Base-by-base conservation (phyloP, 2,888 invertebrate genomes). In the Toxonevra muliebris region DNA sequence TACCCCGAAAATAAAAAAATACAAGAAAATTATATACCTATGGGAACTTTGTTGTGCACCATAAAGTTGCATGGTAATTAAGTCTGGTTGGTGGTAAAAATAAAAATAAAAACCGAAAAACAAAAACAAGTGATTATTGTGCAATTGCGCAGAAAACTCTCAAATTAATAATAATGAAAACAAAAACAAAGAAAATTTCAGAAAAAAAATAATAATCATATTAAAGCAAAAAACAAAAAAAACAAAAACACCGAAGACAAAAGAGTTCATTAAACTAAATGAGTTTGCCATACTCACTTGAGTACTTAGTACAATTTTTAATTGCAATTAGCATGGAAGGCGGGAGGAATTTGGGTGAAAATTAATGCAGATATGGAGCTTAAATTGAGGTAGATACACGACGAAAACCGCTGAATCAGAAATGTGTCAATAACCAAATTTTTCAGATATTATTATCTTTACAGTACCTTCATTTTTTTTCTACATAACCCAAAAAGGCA, bases 261-360 rank as follows among this genome's bases (percentile, higher is more conserved):
- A 60, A 60, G 48, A 48, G 60, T 60, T 60, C 60, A 60, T 60
- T 60, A 60, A 60, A 60, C 60, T n/a, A n/a, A 60, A 60, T 60
- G 48, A 48, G 19, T 42, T 48, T 45, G 60, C 60, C 48, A 60
- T 17, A 59, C 41, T 30, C 30, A 30, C 30, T 30, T 7, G 7
- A 30, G 30, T 30, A 30, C 30, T 30, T 30, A 30, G 30, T 30
- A 30, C 7, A 7, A 30, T 30, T 30, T n/a, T 30, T 30, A 30
- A 30, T 30, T 30, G 30, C 30, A 7, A 30, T 30, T 30, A 7
- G 30, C 30, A 4, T 30, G 30, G 30, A 7, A 30, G 30, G 2
- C 7, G 30, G 30, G 30, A 2, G 3, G 3, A 30, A 2, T 7
- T 30, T 7, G 3, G 30, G 7, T 30, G 30, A 7, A 30, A 30